These are phyloP conservation scores for Drosophila multiciliata DNA, from an alignment of 2,888 invertebrate genomes.

Conservation along the genomic window DNA sequence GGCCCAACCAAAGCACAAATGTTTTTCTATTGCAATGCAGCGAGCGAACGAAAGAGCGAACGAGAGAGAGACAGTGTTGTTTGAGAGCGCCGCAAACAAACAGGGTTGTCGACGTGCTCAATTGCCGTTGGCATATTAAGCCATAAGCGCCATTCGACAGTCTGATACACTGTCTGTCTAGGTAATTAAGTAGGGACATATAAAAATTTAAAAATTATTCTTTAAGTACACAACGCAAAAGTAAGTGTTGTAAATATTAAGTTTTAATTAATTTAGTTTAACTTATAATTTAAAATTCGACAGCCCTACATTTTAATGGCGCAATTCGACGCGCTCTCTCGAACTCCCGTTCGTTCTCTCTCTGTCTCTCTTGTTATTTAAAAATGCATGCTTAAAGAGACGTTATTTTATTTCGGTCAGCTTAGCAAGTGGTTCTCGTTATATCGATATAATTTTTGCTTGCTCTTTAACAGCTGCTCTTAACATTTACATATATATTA, in stretches of 20 bases:
- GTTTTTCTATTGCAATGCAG: constrained; percentile 5
- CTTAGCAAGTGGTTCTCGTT: constrained; percentile 45
- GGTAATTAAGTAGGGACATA: neutral
- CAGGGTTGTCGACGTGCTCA: constrained; percentile 29
- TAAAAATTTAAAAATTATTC: neutral
- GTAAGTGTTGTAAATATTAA: neutral
- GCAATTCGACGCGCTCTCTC: neutral
- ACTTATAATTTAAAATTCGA: constrained; percentile 7
- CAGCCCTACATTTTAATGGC: constrained; percentile 22
- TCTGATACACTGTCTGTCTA: neutral
- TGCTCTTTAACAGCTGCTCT: constrained; percentile 40
- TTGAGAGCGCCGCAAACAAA: constrained; percentile 5
- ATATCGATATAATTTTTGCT: constrained; percentile 36
- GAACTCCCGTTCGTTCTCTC: neutral
- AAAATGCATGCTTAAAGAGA: constrained; percentile 24
- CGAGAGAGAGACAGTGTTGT: constrained; percentile 5
- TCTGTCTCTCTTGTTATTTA: neutral
- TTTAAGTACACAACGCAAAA: neutral
- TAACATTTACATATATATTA: constrained; percentile 27
- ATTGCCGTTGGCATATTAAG: constrained; percentile 6
- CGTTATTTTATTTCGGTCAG: constrained; percentile 51
- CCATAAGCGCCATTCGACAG: neutral
- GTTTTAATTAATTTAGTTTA: neutral
- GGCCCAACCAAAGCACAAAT: constrained; percentile 16
- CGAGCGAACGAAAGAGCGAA: constrained; percentile 2